These are phyloP conservation scores for Cygnus buccinator DNA, from an alignment of 2,113 vertebrate species.

Conservation along the genomic window DNA sequence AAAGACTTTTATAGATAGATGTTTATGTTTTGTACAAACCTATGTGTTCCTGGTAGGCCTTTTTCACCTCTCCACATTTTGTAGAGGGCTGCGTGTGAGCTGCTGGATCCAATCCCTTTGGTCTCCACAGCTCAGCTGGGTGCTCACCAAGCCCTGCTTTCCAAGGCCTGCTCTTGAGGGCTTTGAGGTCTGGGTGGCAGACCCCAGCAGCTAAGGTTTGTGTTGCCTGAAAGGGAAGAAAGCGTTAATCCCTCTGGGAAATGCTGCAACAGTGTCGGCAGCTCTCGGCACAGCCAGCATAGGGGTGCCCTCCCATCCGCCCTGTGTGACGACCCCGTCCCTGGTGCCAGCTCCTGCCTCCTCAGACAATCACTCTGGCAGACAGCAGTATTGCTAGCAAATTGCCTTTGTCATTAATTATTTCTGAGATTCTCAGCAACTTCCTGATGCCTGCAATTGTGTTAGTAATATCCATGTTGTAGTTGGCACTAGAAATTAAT, in stretches of 20 bases:
- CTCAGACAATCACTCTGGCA: neutral
- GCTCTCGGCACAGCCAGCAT: fast-evolving
- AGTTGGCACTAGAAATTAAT: neutral
- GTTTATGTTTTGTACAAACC: neutral
- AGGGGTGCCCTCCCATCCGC: neutral
- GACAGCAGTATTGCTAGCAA: neutral
- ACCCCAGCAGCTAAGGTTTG: neutral
- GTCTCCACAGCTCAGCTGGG: neutral
- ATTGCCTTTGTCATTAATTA: neutral
- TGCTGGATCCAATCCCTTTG: neutral
- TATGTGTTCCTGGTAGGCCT: fast-evolving
- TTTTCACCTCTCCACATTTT: fast-evolving
- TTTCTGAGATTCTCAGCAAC: neutral
- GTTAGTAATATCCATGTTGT: neutral
- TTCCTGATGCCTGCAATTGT: fast-evolving
- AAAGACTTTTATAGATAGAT: fast-evolving
- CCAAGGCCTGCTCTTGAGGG: neutral
- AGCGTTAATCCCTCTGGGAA: neutral
- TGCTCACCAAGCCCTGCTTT: neutral
- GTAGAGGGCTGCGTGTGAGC: neutral
- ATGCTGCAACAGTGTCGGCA: neutral
- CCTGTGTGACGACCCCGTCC: fast-evolving
- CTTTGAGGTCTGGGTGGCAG: neutral
- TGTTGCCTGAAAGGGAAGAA: neutral
- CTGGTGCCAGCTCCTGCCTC: neutral